Evolutionary conservation across 2,113 vertebrate species (phyloP).

Genomic region (Tyto alba): DNA sequence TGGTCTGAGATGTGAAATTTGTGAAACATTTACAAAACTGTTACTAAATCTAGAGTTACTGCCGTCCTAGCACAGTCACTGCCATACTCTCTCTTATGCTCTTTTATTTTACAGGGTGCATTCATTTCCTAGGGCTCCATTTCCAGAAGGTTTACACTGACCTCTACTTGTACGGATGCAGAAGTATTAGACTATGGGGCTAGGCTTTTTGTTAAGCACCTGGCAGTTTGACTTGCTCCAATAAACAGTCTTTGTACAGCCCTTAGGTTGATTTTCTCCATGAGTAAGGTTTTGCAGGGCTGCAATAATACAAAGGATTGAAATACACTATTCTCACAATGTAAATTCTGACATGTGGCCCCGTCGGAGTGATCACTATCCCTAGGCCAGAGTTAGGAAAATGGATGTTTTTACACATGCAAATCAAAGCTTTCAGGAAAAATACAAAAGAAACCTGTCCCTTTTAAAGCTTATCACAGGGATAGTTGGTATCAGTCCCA

Average conservation of each 20-base stretch:
- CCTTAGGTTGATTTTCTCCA: not conserved
- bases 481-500: not conserved
- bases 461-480: not conserved
- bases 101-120: not conserved
- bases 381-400: not conserved
- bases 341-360: not conserved
- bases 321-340: not conserved
- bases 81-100: not conserved
- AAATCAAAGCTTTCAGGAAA: not conserved
- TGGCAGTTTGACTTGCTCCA: not conserved
- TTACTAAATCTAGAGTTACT: not conserved
- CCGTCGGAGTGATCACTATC: not conserved
- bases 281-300: not conserved
- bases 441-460: not conserved
- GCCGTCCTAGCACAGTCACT: not conserved
- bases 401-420: not conserved
- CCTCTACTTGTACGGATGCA: not conserved
- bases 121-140: not conserved
- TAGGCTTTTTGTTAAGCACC: not conserved
- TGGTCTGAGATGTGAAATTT: not conserved
- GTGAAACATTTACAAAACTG: not conserved
- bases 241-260: not conserved
- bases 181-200: not conserved
- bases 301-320: not conserved
- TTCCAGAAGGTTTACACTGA: not conserved